These are phyloP conservation scores for Sinocyclocheilus grahami DNA, from an alignment of 2,113 vertebrate species.

Conservation along the genomic window DNA sequence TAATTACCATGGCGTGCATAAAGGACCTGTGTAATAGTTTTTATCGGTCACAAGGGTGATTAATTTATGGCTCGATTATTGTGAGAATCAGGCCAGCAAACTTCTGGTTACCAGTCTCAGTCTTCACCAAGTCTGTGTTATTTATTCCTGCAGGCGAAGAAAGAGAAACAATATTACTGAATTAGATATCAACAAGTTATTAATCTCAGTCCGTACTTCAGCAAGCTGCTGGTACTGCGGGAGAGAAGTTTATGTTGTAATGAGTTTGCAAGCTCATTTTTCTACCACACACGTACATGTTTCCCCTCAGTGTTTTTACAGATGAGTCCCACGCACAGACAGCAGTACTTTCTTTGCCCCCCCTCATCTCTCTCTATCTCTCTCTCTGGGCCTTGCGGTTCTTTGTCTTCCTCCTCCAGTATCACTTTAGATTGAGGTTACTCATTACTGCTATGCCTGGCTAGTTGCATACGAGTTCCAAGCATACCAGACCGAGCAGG, in stretches of 20 bases:
- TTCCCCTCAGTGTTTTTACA: constrained; percentile 19
- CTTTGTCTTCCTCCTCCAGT: constrained; percentile 24
- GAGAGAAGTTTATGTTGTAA: constrained; percentile 12
- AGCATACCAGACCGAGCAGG: constrained; percentile 78
- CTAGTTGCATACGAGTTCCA: constrained; percentile 66
- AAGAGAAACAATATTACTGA: constrained; percentile 13
- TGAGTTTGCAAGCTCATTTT: neutral
- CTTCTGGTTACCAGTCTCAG: neutral
- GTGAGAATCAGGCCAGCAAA: neutral
- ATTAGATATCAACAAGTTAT: constrained; percentile 15
- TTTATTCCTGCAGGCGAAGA: neutral
- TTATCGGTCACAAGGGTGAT: too few relatives aligned
- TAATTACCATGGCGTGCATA: neutral
- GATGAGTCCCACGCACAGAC: neutral
- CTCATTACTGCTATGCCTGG: constrained; percentile 51
- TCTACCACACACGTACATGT: neutral
- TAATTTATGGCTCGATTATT: neutral
- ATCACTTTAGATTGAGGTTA: constrained; percentile 22
- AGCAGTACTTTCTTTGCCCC: neutral
- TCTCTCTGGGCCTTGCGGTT: constrained; percentile 11
- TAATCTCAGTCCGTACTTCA: neutral
- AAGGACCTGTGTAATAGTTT: too few relatives aligned
- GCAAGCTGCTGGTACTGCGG: neutral
- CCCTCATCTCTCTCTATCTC: neutral
- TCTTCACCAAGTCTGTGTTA: neutral